A percentile compares a stretch with the other conserved stretches of the same genome.
Conservation (phyloP, 2,888 invertebrate species). For the Cephus pulcher region DNA sequence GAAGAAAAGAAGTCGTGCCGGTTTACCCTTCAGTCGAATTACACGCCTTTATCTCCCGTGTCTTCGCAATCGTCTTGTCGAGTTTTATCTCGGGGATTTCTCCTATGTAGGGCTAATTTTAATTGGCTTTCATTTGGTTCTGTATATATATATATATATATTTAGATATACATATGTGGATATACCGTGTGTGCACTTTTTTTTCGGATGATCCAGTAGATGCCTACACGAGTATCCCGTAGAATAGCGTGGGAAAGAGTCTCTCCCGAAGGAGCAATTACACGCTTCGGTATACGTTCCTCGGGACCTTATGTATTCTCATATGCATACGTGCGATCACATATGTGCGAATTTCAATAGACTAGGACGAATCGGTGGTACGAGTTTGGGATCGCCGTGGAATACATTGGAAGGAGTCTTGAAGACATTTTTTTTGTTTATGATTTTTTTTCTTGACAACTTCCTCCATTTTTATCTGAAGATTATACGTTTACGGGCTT, state of each 20-base stretch:
- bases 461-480: background rate
- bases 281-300: background rate
- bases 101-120: background rate
- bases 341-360: background rate
- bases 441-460: background rate
- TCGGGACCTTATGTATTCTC: background rate
- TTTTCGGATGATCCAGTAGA: background rate
- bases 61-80: slow-evolving; percentile 13
- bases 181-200: background rate
- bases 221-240: background rate
- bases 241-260: background rate
- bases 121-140: background rate
- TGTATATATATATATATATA: background rate
- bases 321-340: background rate
- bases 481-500: background rate
- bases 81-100: background rate
- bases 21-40: slow-evolving; percentile 44
- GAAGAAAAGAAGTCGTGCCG: slow-evolving; percentile 50
- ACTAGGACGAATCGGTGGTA: background rate
- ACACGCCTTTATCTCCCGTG: slow-evolving; percentile 43
- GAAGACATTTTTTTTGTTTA: background rate
- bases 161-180: background rate
- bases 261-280: background rate
- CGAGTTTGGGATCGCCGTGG: background rate
- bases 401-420: background rate